A percentile compares a stretch with the other conserved stretches of the same genome.
phyloP scores from a whole-genome alignment of 2,113 vertebrate genomes.

The Ursus arctos region DNA sequence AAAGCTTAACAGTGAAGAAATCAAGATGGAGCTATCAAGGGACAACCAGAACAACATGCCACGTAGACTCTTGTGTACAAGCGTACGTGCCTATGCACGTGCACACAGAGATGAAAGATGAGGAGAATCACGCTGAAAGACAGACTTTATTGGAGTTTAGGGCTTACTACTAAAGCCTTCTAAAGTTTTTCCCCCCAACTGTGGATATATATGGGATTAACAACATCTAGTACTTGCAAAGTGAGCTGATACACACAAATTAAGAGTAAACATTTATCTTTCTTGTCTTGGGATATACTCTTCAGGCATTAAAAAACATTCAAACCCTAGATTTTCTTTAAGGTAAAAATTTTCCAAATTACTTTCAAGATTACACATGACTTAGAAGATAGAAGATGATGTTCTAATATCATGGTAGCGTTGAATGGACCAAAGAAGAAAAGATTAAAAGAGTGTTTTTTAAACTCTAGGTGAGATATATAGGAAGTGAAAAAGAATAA shows the following conservation, averaged over 20 bases:
- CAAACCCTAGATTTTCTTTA: constrained; percentile 20
- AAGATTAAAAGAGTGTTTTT: constrained; percentile 21
- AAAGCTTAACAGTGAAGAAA: neutral
- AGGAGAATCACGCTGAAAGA: neutral
- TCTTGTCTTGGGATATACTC: neutral
- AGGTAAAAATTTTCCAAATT: constrained; percentile 19
- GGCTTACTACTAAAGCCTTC: constrained; percentile 17
- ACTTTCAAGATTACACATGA: neutral
- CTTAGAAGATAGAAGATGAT: neutral
- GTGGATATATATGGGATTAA: neutral
- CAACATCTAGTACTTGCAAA: neutral
- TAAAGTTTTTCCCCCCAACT: neutral
- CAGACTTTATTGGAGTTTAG: neutral
- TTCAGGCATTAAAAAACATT: neutral
- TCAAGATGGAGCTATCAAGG: neutral
- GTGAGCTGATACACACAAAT: neutral
- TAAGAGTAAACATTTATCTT: constrained; percentile 5
- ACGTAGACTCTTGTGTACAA: neutral
- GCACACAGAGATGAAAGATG: neutral
- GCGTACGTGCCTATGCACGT: accelerated
- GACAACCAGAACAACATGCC: neutral
- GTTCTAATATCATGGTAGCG: neutral
- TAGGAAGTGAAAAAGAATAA: neutral
- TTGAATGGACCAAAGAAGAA: neutral
- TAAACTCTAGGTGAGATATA: neutral